Base-by-base conservation (phyloP, 2,113 vertebrate genomes). In the Mobula birostris region DNA sequence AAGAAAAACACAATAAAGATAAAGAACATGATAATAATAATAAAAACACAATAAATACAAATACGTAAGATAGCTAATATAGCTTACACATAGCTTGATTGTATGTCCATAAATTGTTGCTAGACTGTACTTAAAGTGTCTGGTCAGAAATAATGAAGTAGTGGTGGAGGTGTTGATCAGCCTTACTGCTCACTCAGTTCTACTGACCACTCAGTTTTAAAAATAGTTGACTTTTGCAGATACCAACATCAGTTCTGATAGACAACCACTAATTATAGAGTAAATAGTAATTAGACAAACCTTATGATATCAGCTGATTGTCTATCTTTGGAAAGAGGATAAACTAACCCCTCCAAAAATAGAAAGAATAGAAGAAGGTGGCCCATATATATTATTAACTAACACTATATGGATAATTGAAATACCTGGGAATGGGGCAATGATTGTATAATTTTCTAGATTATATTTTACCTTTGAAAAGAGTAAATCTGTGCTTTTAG, bases 401-500 rank as follows among this genome's bases (percentile, higher is more conserved):
- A 93, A 72, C 91, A 76, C 40, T 63, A 93, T 17, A 72, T 74
- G 36, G 70, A 93, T 76, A 36, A 93, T 74, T 32, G 48, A 74
- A 92, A 48, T 92, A 92, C 5, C 36, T 92, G 66, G 70, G 32
- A 56, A 0, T 5, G 36, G 48, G 90, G 19, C 36, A 92, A 92
- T 17, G 58, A 11, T 56, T 15, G 2, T 70, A 93, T 76, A 68
- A 76, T 74, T 24, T 93, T 24, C 27, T 76, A 27, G 74, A 76
- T 92, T 70, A 90, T 66, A 92, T 74, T 93, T 93, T 93, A 93
- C 70, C 91, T 93, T 76, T 29, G 8, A 93, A 93, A 24, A 48
- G 27, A 14, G 14, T 27, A 93, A 93, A 93, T 12, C 7, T 93
- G 61, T 91, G 68, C 21, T 74, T 93, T 56, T 48, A 76, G 68